These are phyloP conservation scores for Zygothrica quintamaculata DNA, from an alignment of 2,888 invertebrate species.

Conservation along the genomic window DNA sequence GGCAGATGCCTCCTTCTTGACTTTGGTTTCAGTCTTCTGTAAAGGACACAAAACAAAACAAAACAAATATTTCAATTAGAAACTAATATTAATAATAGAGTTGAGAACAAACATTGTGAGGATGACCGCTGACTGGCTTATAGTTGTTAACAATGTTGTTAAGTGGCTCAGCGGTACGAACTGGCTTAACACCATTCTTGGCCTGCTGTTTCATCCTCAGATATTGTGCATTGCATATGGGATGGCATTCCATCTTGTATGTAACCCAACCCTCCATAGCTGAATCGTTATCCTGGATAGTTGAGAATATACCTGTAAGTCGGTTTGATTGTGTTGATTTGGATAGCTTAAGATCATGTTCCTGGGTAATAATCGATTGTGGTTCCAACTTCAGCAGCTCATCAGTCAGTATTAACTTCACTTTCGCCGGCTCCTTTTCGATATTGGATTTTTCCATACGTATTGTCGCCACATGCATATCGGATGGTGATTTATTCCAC, in stretches of 20 bases:
- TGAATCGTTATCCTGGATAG: not conserved
- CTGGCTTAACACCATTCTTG: not conserved
- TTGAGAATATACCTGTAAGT: conserved; percentile 22
- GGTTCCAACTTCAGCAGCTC: conserved; percentile 16
- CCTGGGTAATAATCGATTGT: not conserved
- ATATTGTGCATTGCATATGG: conserved; percentile 27
- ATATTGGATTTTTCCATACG: conserved; percentile 5
- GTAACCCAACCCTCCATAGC: conserved; percentile 24
- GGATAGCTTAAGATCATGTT: conserved; percentile 27
- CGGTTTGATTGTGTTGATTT: not conserved
- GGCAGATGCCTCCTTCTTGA: conserved; percentile 6
- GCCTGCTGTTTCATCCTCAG: conserved; percentile 30
- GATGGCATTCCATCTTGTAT: conserved; percentile 35
- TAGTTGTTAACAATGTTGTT: conserved; percentile 29
- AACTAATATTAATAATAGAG: too few species aligned
- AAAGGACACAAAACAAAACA: not conserved
- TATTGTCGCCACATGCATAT: conserved; percentile 36
- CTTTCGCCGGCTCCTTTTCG: conserved; percentile 7
- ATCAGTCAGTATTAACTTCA: conserved; percentile 13
- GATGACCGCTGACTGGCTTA: conserved; percentile 31
- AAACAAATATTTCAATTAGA: not conserved
- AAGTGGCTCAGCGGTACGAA: conserved; percentile 15
- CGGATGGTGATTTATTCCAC: conserved; percentile 27
- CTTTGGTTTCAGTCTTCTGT: conserved; percentile 10
- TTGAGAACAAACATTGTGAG: conserved; percentile 22